Conservation (phyloP, 2,113 vertebrate genomes). For the Sclerurus mexicanus region DNA sequence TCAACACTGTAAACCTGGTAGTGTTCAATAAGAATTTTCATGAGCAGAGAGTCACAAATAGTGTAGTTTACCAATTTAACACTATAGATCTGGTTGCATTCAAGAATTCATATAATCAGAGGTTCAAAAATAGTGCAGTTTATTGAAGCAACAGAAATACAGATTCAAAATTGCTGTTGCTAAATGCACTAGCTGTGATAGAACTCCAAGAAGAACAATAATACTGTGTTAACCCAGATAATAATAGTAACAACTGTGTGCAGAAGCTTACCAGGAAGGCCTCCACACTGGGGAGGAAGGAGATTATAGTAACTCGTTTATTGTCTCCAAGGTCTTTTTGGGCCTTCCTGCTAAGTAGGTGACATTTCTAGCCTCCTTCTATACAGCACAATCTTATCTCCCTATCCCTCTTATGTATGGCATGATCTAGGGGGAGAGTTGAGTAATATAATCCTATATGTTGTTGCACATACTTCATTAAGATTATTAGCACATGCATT, state of each 20-base stretch:
- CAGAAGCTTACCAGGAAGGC: not conserved
- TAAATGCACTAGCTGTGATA: not conserved
- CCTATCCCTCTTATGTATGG: not conserved
- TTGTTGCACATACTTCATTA: not conserved
- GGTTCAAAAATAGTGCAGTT: not conserved
- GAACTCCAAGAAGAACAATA: not conserved
- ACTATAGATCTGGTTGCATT: not conserved
- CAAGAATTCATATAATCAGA: not conserved
- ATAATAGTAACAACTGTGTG: not conserved
- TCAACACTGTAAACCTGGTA: not conserved
- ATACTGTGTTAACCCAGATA: not conserved
- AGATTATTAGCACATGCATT: not conserved
- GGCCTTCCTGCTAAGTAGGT: not conserved
- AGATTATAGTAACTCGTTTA: not conserved
- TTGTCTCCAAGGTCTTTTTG: not conserved
- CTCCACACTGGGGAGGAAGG: not conserved
- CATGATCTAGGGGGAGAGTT: not conserved
- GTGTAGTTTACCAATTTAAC: not conserved
- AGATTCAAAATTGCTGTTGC: not conserved
- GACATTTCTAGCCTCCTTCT: not conserved
- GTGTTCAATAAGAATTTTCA: not conserved
- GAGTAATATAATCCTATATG: not conserved
- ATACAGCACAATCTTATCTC: not conserved
- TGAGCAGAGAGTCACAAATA: not conserved
- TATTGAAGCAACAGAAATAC: not conserved